Evolutionary conservation across 2,113 vertebrate genomes (phyloP).

Genomic region (Pseudois nayaur): DNA sequence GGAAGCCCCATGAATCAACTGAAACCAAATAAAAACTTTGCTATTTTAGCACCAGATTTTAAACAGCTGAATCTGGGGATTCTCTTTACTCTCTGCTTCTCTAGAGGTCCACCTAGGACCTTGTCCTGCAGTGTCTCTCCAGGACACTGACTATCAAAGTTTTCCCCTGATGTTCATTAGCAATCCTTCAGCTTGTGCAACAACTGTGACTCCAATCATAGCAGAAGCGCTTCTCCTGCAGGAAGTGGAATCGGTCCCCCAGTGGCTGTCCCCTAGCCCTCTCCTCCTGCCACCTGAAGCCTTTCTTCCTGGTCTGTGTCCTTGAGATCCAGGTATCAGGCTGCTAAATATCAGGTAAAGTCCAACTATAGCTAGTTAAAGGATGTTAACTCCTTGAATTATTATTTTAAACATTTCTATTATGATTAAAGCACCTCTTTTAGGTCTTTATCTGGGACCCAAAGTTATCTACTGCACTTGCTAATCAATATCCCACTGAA

Average conservation of each 20-base stretch:
- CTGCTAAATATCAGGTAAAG: constrained; percentile 80
- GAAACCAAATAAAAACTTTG: neutral
- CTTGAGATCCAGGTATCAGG: constrained; percentile 85
- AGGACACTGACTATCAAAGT: neutral
- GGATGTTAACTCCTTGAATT: neutral
- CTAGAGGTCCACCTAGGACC: neutral
- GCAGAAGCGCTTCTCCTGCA: constrained; percentile 86
- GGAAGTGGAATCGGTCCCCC: constrained; percentile 91
- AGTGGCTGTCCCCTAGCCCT: constrained; percentile 86
- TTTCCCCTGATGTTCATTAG: neutral
- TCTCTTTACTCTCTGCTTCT: neutral
- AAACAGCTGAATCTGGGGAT: neutral
- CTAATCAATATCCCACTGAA: constrained; percentile 1
- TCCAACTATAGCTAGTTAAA: constrained; percentile 50
- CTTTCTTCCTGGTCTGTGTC: constrained; percentile 86
- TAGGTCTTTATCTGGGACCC: neutral
- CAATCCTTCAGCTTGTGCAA: constrained; percentile 82
- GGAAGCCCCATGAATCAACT: neutral
- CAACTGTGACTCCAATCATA: constrained; percentile 88
- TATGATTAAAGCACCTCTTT: neutral
- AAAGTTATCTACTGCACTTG: neutral
- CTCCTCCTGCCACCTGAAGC: constrained; percentile 85
- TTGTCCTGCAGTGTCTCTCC: neutral
- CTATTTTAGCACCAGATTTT: neutral
- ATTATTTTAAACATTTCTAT: neutral